Evolutionary conservation across 2,797 vertebrate species (phyloP).

Genomic region (Semaprochilodus insignis): DNA sequence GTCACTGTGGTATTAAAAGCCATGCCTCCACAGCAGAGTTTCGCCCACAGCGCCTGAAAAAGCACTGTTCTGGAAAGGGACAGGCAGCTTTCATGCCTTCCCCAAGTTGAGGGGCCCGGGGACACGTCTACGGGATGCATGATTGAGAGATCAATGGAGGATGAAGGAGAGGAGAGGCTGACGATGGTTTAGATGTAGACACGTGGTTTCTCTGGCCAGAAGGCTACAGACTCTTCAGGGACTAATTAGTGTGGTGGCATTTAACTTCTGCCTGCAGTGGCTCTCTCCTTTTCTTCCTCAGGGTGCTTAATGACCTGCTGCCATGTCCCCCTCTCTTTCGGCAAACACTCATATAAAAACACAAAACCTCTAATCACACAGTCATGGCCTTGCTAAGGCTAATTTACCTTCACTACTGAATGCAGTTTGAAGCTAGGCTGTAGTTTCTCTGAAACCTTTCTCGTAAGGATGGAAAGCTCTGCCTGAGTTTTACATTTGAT

Average conservation of each 20-base stretch:
- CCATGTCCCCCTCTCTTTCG: conserved; percentile 12
- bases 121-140: conserved; percentile 18
- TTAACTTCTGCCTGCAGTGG: conserved; percentile 38
- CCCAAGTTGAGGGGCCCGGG: conserved; percentile 2
- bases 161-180: conserved; percentile 48
- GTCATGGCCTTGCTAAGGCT: background rate
- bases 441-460: background rate
- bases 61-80: background rate
- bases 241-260: conserved; percentile 58
- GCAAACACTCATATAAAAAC: conserved; percentile 35
- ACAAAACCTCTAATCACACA: conserved; percentile 17
- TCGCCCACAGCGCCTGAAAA: background rate
- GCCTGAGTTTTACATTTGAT: too few relatives aligned
- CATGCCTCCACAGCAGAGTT: background rate
- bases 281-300: conserved; percentile 33
- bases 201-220: conserved; percentile 42
- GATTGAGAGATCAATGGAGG: conserved; percentile 60
- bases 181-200: conserved; percentile 41
- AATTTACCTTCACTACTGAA: background rate
- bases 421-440: background rate
- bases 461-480: too few relatives aligned
- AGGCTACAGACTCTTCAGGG: conserved; percentile 44
- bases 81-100: conserved; percentile 6
- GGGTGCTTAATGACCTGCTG: conserved; percentile 42
- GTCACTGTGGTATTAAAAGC: conserved; percentile 1